Evolutionary conservation across 2,888 invertebrate genomes (phyloP).

Genomic region (Lamellibrachia satsuma): DNA sequence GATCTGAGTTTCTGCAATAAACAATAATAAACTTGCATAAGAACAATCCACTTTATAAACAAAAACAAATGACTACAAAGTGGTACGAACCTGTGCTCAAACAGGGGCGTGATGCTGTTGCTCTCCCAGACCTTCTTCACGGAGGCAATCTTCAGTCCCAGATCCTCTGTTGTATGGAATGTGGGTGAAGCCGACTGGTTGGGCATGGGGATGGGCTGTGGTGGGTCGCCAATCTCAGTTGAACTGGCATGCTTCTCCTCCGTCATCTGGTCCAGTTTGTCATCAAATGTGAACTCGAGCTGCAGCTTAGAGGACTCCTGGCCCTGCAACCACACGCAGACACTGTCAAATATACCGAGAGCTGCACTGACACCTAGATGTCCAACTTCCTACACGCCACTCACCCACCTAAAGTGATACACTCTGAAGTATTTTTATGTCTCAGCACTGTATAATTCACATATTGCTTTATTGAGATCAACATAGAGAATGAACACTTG

Average conservation of each 20-base stretch:
- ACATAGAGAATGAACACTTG: no score
- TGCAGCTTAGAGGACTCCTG: constrained; percentile 79
- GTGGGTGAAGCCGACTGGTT: constrained; percentile 44
- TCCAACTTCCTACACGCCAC: no score
- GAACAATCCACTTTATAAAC: background rate
- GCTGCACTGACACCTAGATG: no score
- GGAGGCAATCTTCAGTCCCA: constrained; percentile 92
- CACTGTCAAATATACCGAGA: background rate
- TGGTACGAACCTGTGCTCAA: constrained; percentile 49
- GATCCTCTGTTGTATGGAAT: constrained; percentile 78
- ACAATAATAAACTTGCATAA: no score
- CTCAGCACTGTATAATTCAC: no score
- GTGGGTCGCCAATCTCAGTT: constrained; percentile 23
- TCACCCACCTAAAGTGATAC: no score
- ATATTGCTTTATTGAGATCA: no score
- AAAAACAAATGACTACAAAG: background rate
- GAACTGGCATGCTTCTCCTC: constrained; percentile 54
- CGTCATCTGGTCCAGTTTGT: constrained; percentile 72
- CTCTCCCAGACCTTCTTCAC: constrained; percentile 79
- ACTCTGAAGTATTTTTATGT: no score
- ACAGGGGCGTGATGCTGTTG: constrained; percentile 42
- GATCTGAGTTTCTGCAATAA: background rate
- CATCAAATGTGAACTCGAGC: constrained; percentile 88
- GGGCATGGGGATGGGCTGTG: constrained; percentile 31
- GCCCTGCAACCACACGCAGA: constrained; percentile 40